These are phyloP conservation scores for Anguilla obscura DNA, from an alignment of 2,797 vertebrate genomes.

Conservation along the genomic window DNA sequence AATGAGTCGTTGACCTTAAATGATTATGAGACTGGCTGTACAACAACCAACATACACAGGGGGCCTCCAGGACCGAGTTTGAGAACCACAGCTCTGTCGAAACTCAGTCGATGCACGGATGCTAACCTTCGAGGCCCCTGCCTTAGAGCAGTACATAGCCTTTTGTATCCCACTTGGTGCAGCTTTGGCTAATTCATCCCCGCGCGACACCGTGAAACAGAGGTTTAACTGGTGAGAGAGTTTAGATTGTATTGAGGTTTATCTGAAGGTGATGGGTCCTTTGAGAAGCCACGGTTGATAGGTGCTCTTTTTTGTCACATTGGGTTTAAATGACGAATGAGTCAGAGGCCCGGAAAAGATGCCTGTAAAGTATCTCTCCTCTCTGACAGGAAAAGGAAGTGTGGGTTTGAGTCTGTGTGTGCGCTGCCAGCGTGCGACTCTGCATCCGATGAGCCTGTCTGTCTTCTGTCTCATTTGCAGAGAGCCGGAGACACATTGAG, in stretches of 20 bases:
- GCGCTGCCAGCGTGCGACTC: background rate
- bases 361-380: background rate
- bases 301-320: background rate
- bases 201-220: background rate
- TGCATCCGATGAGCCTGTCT: slow-evolving; percentile 26
- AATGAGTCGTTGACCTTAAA: no score
- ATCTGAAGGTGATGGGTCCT: background rate
- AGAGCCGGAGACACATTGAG: slow-evolving; percentile 67
- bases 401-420: background rate
- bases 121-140: background rate
- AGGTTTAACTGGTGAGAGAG: background rate
- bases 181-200: background rate
- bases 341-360: background rate
- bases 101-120: background rate
- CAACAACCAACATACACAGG: no score
- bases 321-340: background rate
- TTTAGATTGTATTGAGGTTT: background rate
- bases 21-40: no score
- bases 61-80: no score
- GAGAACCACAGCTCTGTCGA: background rate
- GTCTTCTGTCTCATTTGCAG: slow-evolving; percentile 57
- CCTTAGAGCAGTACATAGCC: background rate
- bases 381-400: slow-evolving; percentile 10
- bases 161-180: background rate
- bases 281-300: background rate